phyloP scores from a whole-genome alignment of 2,888 invertebrate species.

The Drosophila barbarae region DNA sequence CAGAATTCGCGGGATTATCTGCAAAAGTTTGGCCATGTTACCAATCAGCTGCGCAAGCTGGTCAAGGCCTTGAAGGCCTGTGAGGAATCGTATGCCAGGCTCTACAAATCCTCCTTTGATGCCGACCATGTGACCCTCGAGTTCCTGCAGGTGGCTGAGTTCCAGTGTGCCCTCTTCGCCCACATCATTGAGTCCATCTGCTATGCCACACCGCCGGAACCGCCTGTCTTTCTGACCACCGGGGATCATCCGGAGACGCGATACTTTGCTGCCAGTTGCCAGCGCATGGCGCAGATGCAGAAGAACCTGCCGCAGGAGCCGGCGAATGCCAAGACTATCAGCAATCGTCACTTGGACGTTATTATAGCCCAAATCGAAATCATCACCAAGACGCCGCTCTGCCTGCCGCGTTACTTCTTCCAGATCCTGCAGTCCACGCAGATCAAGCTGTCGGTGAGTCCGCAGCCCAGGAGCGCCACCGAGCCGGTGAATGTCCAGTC shows the following conservation, averaged over 20 bases:
- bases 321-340: slow-evolving; percentile 77
- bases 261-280: slow-evolving; percentile 76
- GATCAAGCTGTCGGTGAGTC: slow-evolving; percentile 89
- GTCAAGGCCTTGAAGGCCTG: slow-evolving; percentile 86
- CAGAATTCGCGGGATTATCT: slow-evolving; percentile 88
- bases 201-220: slow-evolving; percentile 78
- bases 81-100: slow-evolving; percentile 86
- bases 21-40: slow-evolving; percentile 88
- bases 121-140: slow-evolving; percentile 89
- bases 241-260: slow-evolving; percentile 79
- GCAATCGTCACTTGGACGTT: slow-evolving; percentile 81
- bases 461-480: slow-evolving; percentile 88
- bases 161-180: slow-evolving; percentile 78
- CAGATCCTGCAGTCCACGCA: slow-evolving; percentile 90
- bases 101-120: slow-evolving; percentile 92
- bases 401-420: slow-evolving; percentile 89
- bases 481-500: slow-evolving; percentile 92
- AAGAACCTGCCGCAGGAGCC: slow-evolving; percentile 76
- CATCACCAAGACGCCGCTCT: slow-evolving; percentile 83
- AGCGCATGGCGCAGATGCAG: slow-evolving; percentile 76
- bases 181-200: slow-evolving; percentile 79
- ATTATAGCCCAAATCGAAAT: slow-evolving; percentile 83
- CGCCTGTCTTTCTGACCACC: slow-evolving; percentile 75
- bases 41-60: slow-evolving; percentile 88
- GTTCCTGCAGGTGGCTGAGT: slow-evolving; percentile 83